phyloP scores from a whole-genome alignment of 1,140 invertebrate genomes.

The Temnothorax curvispinosus region DNA sequence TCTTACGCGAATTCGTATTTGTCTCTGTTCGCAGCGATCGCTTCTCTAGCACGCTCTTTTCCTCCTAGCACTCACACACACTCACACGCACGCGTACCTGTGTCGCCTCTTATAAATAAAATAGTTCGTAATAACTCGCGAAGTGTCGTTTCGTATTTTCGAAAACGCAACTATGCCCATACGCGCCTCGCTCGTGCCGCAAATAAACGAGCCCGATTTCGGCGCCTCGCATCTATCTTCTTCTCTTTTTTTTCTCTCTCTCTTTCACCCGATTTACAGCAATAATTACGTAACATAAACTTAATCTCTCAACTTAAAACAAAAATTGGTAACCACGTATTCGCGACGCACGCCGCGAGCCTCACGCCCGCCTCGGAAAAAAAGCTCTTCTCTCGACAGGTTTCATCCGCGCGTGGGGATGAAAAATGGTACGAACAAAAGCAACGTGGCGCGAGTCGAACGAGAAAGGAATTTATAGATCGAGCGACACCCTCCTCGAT shows the following conservation, averaged over 20 bases:
- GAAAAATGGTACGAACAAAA: constrained; percentile 34
- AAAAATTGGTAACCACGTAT: constrained; percentile 78
- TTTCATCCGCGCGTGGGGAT: background rate
- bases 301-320: constrained; percentile 78
- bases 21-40: constrained; percentile 7
- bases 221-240: constrained; percentile 22
- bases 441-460: constrained; percentile 29
- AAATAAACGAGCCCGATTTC: constrained; percentile 27
- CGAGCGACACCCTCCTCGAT: background rate
- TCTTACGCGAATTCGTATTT: constrained; percentile 1
- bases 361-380: constrained; percentile 19
- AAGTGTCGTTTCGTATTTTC: constrained; percentile 64
- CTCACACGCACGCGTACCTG: constrained; percentile 14
- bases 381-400: background rate
- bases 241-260: constrained; percentile 12
- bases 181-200: constrained; percentile 35
- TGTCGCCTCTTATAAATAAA: constrained; percentile 76
- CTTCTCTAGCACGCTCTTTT: background rate
- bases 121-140: constrained; percentile 72
- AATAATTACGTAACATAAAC: constrained; percentile 74
- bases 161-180: constrained; percentile 67
- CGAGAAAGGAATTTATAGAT: background rate
- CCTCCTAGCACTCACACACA: constrained; percentile 29
- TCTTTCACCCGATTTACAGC: constrained; percentile 48
- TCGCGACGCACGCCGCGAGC: constrained; percentile 58